Evolutionary conservation across 30 jellyfish, hydroid and myxozoan genomes (phyloP).

Genomic region (Chironex yamaguchii): DNA sequence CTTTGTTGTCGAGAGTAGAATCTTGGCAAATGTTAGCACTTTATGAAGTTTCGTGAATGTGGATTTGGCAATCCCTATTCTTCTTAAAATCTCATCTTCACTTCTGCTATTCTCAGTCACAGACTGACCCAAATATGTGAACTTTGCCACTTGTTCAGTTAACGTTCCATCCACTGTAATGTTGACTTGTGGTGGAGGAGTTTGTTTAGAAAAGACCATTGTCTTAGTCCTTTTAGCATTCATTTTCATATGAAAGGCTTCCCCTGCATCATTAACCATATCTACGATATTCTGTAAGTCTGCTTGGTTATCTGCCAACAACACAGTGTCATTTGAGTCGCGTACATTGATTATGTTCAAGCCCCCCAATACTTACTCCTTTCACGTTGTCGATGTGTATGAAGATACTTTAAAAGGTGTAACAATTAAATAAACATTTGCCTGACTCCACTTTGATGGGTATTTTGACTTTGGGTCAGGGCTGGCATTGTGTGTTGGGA

Average conservation of each 20-base stretch:
- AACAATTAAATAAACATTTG: too few species aligned
- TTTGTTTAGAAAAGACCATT: neutral
- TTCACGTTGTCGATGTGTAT: neutral
- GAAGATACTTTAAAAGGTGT: neutral
- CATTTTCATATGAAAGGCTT: neutral
- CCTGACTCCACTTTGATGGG: too few species aligned
- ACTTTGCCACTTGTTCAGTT: conserved; percentile 17
- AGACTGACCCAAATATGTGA: neutral
- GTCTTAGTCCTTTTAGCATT: neutral
- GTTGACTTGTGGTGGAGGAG: neutral
- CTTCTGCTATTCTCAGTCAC: neutral
- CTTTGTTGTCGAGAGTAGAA: neutral
- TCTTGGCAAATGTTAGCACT: neutral
- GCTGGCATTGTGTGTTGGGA: too few species aligned
- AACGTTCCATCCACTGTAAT: conserved; percentile 7
- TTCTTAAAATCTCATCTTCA: conserved; percentile 1
- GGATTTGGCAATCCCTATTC: conserved; percentile 13
- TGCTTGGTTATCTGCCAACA: conserved; percentile 16
- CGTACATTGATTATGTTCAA: conserved; percentile 6
- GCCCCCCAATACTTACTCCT: conserved; percentile 18
- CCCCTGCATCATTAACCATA: conserved; percentile 8
- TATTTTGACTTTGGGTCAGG: too few species aligned
- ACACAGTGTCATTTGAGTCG: conserved; percentile 42
- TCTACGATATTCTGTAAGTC: conserved; percentile 19
- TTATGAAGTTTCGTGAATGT: neutral